These are phyloP conservation scores for Vanessa tameamea DNA, from an alignment of 1,140 invertebrate species.

Conservation along the genomic window DNA sequence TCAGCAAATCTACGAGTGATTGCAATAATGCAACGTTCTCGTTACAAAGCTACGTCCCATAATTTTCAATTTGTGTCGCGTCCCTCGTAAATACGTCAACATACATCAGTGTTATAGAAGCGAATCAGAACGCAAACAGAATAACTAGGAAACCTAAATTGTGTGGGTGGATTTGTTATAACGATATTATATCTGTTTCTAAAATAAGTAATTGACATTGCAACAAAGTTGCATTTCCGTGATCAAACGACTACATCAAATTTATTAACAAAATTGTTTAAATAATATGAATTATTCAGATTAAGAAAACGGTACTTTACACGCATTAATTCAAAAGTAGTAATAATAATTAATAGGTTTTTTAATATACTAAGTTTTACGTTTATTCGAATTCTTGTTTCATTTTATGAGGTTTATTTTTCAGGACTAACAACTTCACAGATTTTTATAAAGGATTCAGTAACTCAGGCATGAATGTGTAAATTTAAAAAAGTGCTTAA, in stretches of 20 bases:
- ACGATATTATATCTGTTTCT: not conserved
- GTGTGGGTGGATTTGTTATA: constrained; percentile 23
- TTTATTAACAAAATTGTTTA: too few species aligned
- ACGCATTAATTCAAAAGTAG: too few species aligned
- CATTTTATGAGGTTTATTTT: too few species aligned
- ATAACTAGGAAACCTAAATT: constrained; percentile 42
- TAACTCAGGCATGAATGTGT: too few species aligned
- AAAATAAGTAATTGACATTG: constrained; percentile 10
- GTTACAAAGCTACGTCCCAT: constrained; percentile 52
- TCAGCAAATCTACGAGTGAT: constrained; percentile 32
- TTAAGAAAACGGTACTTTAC: too few species aligned
- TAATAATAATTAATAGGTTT: too few species aligned
- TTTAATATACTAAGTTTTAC: too few species aligned
- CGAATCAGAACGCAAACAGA: constrained; percentile 39
- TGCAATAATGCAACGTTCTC: constrained; percentile 24
- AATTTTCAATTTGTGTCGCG: constrained; percentile 74
- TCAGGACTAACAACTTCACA: too few species aligned
- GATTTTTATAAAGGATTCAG: too few species aligned
- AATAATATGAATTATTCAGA: too few species aligned
- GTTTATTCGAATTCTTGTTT: too few species aligned
- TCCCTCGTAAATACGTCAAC: constrained; percentile 59
- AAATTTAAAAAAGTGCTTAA: too few species aligned
- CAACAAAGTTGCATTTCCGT: constrained; percentile 18
- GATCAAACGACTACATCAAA: not conserved
- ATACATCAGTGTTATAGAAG: constrained; percentile 56